Base-by-base conservation (phyloP, 2,888 invertebrate species). In the Cloeon dipterum region DNA sequence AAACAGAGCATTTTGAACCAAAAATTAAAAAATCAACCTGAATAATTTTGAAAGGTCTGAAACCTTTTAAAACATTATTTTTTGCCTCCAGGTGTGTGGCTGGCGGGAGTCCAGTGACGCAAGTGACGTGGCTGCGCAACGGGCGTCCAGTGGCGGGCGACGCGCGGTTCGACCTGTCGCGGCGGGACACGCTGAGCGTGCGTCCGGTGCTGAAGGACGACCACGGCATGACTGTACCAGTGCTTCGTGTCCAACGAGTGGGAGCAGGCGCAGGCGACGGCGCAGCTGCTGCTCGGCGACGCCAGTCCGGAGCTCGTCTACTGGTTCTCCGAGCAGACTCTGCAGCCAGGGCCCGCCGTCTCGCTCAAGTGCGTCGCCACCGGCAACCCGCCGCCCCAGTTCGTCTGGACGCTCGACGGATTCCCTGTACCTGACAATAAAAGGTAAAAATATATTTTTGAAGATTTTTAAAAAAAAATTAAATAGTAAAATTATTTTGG, bases 361-460 rank as follows among this genome's bases (percentile, higher is more conserved):
- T 85, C 88, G 16, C 65, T 93, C 45, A 83, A 85, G 58, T 93
- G 91, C 60, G 81, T 82, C 42, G 88, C 88, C n/a, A 77, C 83
- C 49, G 91, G 91, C 35, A 89, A 85, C 58, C 91, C 91, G 5
- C 78, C 83, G 35, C 91, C 91, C 3, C 78, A 81, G 55, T 85
- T 93, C 58, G 72, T 74, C 35, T 93, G 91, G 91, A 70, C 77
- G 7, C 64, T 88, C 44, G 88, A 88, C 53, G 85, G 83, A 34
- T 85, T 83, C 58, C 75, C 83, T 36, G 70, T 82, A 52, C 79
- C 76, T 20, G 70, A 73, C 37, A 72, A 68, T 51, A 69, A 71
- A 45, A 66, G 74, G 73, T 72, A 51, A 43, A 36, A 5, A 8
- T n/a, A n/a, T n/a, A n/a, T n/a, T n/a, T n/a, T n/a, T n/a, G n/a